These are phyloP conservation scores for Sacculina carcini DNA, from an alignment of 2,888 invertebrate genomes.

Conservation along the genomic window DNA sequence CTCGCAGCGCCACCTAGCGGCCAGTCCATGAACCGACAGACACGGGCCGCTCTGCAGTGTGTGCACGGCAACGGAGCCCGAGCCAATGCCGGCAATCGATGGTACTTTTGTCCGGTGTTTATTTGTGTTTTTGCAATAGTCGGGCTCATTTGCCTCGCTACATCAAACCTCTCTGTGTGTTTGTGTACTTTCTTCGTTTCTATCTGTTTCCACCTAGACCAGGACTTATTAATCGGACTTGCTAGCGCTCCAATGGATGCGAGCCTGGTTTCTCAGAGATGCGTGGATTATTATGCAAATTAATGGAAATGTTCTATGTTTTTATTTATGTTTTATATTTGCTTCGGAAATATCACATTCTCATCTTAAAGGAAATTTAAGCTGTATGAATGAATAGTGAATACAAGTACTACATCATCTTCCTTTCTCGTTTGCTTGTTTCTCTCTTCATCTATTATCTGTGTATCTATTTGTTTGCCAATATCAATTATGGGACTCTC, in stretches of 20 bases:
- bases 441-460: not conserved
- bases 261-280: too few species aligned
- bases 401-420: not conserved
- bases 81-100: conserved; percentile 25
- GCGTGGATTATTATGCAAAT: too few species aligned
- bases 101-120: too few species aligned
- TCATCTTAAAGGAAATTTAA: too few species aligned
- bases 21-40: conserved; percentile 11
- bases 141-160: not conserved
- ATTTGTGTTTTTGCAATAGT: too few species aligned
- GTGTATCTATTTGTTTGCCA: not conserved
- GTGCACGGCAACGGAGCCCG: conserved; percentile 25
- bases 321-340: too few species aligned
- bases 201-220: too few species aligned
- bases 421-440: not conserved
- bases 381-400: too few species aligned
- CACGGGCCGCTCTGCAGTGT: conserved; percentile 18
- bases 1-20: conserved; percentile 14
- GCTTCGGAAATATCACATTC: too few species aligned
- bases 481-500: not conserved
- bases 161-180: not conserved
- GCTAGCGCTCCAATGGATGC: too few species aligned
- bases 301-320: too few species aligned
- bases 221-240: too few species aligned
- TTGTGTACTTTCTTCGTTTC: not conserved